Evolutionary conservation across 2,888 invertebrate species (phyloP).

Genomic region (Tiliacea citrago): DNA sequence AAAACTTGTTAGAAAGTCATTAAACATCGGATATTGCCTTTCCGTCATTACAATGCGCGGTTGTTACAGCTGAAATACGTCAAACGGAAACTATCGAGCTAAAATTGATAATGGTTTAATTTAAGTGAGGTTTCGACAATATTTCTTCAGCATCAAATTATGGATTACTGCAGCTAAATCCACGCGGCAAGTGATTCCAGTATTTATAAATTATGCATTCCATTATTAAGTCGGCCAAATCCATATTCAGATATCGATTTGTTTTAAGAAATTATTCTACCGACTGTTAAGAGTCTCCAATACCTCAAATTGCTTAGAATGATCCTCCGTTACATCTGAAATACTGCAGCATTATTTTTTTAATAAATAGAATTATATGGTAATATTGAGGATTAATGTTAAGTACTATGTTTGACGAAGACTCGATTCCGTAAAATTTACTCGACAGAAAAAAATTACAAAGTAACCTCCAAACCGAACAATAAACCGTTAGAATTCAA

Average conservation of each 20-base stretch:
- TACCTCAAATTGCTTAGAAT: no score
- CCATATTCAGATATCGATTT: not conserved
- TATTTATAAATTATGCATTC: not conserved
- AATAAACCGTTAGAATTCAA: no score
- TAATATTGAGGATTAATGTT: no score
- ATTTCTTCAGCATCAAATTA: not conserved
- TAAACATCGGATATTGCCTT: slow-evolving; percentile 6
- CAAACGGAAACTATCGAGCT: not conserved
- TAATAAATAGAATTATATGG: no score
- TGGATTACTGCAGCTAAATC: not conserved
- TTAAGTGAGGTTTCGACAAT: not conserved
- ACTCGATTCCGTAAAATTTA: no score
- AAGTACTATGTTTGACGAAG: no score
- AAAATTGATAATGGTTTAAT: not conserved
- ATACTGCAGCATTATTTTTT: no score
- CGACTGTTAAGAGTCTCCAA: not conserved
- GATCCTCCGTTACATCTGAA: no score
- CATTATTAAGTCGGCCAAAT: not conserved
- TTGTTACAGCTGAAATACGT: not conserved
- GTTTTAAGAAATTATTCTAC: not conserved
- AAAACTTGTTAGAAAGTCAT: not conserved
- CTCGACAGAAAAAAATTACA: no score
- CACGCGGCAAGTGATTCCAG: not conserved
- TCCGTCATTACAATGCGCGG: not conserved
- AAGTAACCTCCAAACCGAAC: no score